A percentile compares a stretch with the other conserved stretches of the same genome.
phyloP scores from a whole-genome alignment of 2,888 invertebrate genomes.

The Bembecia ichneumoniformis region DNA sequence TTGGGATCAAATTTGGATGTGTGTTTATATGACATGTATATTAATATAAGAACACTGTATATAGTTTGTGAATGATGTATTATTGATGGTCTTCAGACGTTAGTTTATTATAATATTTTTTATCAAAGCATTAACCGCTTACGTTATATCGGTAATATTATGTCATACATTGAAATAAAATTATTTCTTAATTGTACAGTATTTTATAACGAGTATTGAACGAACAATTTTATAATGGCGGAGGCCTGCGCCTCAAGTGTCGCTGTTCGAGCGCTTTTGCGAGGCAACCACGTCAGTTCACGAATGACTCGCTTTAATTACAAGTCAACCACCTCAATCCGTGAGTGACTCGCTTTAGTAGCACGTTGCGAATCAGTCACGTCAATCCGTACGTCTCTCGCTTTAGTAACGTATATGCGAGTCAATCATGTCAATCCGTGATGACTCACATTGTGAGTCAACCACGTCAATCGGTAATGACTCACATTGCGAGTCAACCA shows the following conservation, averaged over 20 bases:
- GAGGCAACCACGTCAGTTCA: no score
- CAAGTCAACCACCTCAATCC: no score
- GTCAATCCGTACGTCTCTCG: no score
- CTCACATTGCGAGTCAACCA: not conserved
- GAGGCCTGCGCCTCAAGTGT: no score
- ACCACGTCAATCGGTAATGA: no score
- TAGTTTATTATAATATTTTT: slow-evolving; percentile 17
- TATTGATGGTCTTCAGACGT: slow-evolving; percentile 44
- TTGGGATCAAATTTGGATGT: slow-evolving; percentile 71
- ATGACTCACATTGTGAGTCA: no score
- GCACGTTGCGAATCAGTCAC: no score
- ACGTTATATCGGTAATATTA: slow-evolving; percentile 56
- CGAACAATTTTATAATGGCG: slow-evolving; percentile 37
- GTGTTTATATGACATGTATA: slow-evolving; percentile 68
- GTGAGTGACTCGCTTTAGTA: no score
- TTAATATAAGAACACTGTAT: slow-evolving; percentile 57
- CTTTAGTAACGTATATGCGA: no score
- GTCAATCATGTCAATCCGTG: no score
- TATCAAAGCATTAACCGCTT: slow-evolving; percentile 53
- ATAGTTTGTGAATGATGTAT: slow-evolving; percentile 68
- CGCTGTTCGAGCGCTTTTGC: no score
- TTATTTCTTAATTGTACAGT: slow-evolving; percentile 66
- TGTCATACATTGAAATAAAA: slow-evolving; percentile 53
- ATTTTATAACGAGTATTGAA: slow-evolving; percentile 62
- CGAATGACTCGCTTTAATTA: no score